phyloP scores from a whole-genome alignment of 2,113 vertebrate genomes.

The Pedionomus torquatus region DNA sequence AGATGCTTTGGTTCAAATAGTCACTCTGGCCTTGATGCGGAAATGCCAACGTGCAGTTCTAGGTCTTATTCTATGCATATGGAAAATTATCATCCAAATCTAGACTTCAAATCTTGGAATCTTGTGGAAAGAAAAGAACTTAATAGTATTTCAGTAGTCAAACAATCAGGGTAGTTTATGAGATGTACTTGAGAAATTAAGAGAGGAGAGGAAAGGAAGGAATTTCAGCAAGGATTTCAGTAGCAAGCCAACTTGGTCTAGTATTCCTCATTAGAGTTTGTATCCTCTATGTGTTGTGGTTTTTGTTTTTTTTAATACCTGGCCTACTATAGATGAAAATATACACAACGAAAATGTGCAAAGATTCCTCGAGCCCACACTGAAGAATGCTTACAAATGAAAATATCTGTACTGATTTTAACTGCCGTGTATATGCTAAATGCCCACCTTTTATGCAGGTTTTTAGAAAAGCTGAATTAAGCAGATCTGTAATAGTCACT shows the following conservation, averaged over 20 bases:
- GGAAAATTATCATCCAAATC: not conserved
- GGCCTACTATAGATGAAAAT: not conserved
- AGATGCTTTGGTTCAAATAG: not conserved
- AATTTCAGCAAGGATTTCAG: constrained; percentile 3
- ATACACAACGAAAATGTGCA: not conserved
- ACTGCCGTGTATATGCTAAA: not conserved
- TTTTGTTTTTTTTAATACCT: not conserved
- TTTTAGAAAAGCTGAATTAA: not conserved
- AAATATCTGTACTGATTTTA: not conserved
- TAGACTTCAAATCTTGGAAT: not conserved
- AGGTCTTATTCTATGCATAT: not conserved
- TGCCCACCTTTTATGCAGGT: not conserved
- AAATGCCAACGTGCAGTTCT: not conserved
- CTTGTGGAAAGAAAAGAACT: not conserved
- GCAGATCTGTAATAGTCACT: not conserved
- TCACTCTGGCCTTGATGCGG: not conserved
- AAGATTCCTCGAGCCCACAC: not conserved
- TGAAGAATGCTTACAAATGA: not conserved
- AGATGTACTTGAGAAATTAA: constrained; percentile 26
- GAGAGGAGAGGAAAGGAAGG: not conserved
- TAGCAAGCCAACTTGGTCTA: not conserved
- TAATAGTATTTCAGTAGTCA: not conserved
- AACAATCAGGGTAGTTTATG: constrained; percentile 5
- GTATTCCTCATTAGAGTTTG: not conserved
- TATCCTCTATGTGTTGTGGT: not conserved